These are phyloP conservation scores for Lepidonotus clava DNA, from an alignment of 2,888 invertebrate genomes.

Conservation along the genomic window DNA sequence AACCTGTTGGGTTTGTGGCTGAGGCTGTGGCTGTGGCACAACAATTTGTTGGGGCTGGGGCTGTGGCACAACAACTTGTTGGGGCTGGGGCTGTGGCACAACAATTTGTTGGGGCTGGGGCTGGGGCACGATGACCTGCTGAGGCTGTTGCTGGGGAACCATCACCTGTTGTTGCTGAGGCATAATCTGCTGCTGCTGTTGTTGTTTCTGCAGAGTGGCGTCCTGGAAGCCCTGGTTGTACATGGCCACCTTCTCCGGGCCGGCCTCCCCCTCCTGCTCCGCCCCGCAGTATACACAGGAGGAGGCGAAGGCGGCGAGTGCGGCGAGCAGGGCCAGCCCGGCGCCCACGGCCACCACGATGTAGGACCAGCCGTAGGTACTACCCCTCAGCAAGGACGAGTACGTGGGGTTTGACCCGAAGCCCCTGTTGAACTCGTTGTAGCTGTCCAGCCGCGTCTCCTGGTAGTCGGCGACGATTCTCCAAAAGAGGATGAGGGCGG, in stretches of 20 bases:
- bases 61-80: no score
- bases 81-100: no score
- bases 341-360: neutral
- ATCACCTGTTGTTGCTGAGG: neutral
- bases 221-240: neutral
- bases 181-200: no score
- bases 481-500: neutral
- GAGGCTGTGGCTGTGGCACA: neutral
- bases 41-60: neutral
- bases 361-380: neutral
- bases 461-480: neutral
- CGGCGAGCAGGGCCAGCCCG: neutral
- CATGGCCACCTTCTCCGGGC: neutral
- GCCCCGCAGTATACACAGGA: neutral
- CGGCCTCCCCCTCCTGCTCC: neutral
- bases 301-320: neutral
- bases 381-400: neutral
- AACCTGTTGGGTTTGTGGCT: neutral
- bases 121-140: neutral
- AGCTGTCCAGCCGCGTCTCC: neutral
- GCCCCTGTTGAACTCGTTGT: neutral
- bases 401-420: neutral
- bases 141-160: neutral
- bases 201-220: neutral
- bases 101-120: neutral